phyloP scores from a whole-genome alignment of 2,888 invertebrate species.

The Parnassius apollo region DNA sequence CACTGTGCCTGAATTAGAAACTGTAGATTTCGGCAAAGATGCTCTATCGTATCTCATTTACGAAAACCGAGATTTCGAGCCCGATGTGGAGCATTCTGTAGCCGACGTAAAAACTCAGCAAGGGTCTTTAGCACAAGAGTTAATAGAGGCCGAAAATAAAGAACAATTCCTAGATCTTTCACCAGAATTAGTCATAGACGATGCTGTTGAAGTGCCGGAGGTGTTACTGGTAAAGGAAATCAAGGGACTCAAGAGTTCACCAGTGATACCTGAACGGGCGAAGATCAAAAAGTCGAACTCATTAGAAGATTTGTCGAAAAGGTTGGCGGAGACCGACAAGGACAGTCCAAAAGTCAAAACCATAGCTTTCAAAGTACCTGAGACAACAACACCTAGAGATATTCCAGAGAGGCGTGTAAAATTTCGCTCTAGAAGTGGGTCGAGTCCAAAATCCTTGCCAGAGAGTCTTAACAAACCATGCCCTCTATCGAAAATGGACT shows the following conservation, averaged over 20 bases:
- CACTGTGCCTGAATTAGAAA: constrained; percentile 40
- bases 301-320: constrained; percentile 59
- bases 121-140: constrained; percentile 59
- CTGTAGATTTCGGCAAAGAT: constrained; percentile 67
- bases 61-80: constrained; percentile 55
- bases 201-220: constrained; percentile 53
- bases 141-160: constrained; percentile 65
- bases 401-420: constrained; percentile 64
- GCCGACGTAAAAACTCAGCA: constrained; percentile 38
- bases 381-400: constrained; percentile 64
- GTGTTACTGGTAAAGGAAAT: constrained; percentile 56
- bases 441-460: constrained; percentile 73
- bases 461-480: constrained; percentile 68
- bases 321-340: constrained; percentile 42
- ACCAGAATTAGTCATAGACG: constrained; percentile 67
- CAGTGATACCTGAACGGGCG: constrained; percentile 64
- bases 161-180: constrained; percentile 63
- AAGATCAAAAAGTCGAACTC: constrained; percentile 69
- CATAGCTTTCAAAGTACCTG: constrained; percentile 69
- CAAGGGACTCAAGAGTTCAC: constrained; percentile 52
- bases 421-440: constrained; percentile 60
- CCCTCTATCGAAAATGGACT: constrained; percentile 60
- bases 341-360: constrained; percentile 58
- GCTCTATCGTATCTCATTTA: constrained; percentile 66
- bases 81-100: constrained; percentile 33